A percentile compares a stretch with the other conserved stretches of the same genome.
These are phyloP conservation scores for Cyprinodon variegatus DNA, from an alignment of 2,113 vertebrate genomes.

Conservation along the genomic window DNA sequence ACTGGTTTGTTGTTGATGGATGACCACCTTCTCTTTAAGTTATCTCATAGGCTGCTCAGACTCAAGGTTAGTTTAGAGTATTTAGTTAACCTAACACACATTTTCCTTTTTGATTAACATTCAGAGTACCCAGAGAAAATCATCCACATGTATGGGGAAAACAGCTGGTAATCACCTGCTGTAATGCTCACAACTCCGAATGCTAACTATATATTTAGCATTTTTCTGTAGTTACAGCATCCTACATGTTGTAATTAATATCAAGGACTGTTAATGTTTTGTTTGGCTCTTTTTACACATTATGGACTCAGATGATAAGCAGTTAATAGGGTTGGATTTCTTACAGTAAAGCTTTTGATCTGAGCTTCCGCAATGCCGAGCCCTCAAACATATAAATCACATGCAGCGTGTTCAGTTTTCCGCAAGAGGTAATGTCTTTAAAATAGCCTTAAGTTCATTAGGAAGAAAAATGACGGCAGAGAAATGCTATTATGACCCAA, in stretches of 20 bases:
- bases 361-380: neutral
- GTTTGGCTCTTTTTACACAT: neutral
- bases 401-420: neutral
- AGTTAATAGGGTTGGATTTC: slow-evolving; percentile 18
- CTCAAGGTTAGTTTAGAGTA: no score
- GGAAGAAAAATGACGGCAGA: slow-evolving; percentile 1
- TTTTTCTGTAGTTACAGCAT: neutral
- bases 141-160: neutral
- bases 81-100: no score
- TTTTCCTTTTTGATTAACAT: no score
- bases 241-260: neutral
- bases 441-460: slow-evolving; percentile 2
- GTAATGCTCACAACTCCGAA: neutral
- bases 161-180: neutral
- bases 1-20: no score
- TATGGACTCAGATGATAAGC: neutral
- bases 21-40: no score
- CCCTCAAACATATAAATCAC: neutral
- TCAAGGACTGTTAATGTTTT: neutral
- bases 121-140: neutral
- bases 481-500: neutral
- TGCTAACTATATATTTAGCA: neutral
- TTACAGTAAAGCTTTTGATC: slow-evolving; percentile 15
- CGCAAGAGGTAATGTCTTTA: neutral
- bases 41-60: no score